Evolutionary conservation across 2,888 invertebrate species (phyloP), one percentile per base, ranked within the genome.

Genomic region (Drosophila mayaguana): DNA sequence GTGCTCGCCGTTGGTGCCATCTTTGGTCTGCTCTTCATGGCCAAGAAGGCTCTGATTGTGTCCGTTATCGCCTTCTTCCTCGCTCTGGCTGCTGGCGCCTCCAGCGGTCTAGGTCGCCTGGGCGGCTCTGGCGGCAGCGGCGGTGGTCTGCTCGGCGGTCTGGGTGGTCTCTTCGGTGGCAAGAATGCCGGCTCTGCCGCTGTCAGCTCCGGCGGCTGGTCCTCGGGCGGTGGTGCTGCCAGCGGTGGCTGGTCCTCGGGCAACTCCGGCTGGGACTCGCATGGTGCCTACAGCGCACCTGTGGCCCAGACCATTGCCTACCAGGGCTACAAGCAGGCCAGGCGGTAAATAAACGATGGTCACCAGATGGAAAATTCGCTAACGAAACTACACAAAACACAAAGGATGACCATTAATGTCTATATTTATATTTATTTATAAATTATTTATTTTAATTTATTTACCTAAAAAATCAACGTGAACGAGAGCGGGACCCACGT

Each of bases 21-120:
- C 92, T 93, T 95, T 89, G 94, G 93, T 55, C 93, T 95, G 75
- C 94, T 94, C 51, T 91, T 95, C 72, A 91, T 95, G 82, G 95
- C 95, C 80, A 95, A 95, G 93, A 95, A 95, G 89, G 95, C 95
- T 59, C 92, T 95, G 78, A 87, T 95, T 75, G 94, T 94, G 2
- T 94, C 95, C 9, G 89, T 95, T 63, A 92, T 95, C 73, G 95
- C 95, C 4, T 93, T 95, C 80, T 93, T 94, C 81, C 92, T 95
- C 81, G 94, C 95, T 25, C 93, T 94, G 59, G 94, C 94, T 91
- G 93, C 91, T 53, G 92, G 92, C 57, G 89, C 93, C 9, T 89
- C 91, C 56, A 91, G 91, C 74, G 90, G 91, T 66, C 78, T 92
- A 54, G 81, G 92, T 42, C 83, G 89, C 55, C 72, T 92, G 5